Percentiles rank a stretch among this genome's conserved stretches.
Evolutionary conservation across 1,140 invertebrate genomes (phyloP).

Genomic region (Episyrphus balteatus): DNA sequence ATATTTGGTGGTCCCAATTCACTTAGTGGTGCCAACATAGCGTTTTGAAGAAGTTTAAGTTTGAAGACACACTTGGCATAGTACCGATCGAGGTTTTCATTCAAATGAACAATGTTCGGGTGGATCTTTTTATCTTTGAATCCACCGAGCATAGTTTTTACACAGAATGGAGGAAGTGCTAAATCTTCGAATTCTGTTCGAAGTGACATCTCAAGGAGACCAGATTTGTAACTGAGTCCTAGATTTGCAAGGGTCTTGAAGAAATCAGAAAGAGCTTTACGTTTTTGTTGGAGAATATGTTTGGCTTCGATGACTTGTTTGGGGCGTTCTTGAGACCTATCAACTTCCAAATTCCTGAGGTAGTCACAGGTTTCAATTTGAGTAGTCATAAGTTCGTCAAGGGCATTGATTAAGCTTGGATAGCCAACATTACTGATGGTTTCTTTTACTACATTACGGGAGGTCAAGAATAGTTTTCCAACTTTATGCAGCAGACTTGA

Average conservation of each 20-base stretch:
- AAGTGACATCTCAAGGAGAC: conserved; percentile 44
- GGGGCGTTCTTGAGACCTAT: conserved; percentile 46
- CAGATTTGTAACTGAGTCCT: conserved; percentile 71
- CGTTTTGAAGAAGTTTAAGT: conserved; percentile 45
- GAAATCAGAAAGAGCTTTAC: conserved; percentile 68
- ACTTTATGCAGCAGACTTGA: conserved; percentile 19
- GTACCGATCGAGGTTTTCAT: conserved; percentile 30
- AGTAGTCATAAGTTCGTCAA: conserved; percentile 54
- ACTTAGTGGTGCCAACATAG: conserved; percentile 53
- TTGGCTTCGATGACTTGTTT: conserved; percentile 74
- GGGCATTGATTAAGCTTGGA: conserved; percentile 41
- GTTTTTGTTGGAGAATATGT: conserved; percentile 71
- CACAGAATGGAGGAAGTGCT: conserved; percentile 21
- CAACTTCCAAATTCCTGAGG: conserved; percentile 53
- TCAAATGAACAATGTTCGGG: conserved; percentile 16
- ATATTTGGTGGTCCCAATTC: conserved; percentile 71
- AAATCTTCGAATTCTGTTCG: conserved; percentile 31
- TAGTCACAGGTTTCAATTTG: conserved; percentile 51
- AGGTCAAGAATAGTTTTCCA: conserved; percentile 42
- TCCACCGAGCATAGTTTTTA: conserved; percentile 18
- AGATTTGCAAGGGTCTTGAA: conserved; percentile 63
- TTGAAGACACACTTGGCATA: conserved; percentile 36
- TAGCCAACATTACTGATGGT: conserved; percentile 46
- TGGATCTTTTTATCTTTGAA: conserved; percentile 12
- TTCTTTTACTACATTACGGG: conserved; percentile 50